Percentiles rank a stretch among this genome's conserved stretches.
Evolutionary conservation across 2,113 vertebrate genomes (phyloP).

Genomic region (Passer montanus): DNA sequence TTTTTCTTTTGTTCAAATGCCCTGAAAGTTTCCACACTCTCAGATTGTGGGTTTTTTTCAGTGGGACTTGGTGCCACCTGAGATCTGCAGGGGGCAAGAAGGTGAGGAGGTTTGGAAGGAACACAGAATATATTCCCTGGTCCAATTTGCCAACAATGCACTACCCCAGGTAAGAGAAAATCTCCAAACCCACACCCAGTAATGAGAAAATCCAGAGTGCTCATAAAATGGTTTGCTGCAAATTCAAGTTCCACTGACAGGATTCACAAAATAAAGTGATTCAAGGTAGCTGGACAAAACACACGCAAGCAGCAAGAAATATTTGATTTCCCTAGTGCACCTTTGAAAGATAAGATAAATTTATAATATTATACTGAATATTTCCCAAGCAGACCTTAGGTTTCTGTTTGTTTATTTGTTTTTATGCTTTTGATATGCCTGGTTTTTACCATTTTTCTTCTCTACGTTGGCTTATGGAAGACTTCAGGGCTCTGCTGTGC

Average conservation of each 20-base stretch:
- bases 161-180: not conserved
- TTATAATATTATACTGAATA: not conserved
- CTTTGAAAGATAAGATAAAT: not conserved
- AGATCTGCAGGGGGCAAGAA: not conserved
- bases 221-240: not conserved
- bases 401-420: not conserved
- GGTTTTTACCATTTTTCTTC: not conserved
- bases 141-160: not conserved
- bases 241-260: not conserved
- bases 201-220: not conserved
- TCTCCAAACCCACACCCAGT: not conserved
- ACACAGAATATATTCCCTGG: not conserved
- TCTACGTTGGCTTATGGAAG: not conserved
- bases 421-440: not conserved
- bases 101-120: not conserved
- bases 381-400: not conserved
- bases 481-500: not conserved
- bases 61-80: not conserved
- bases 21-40: not conserved
- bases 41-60: not conserved
- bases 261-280: not conserved
- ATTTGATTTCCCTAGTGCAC: not conserved
- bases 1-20: not conserved
- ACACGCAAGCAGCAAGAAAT: not conserved
- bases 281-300: not conserved